Conservation (phyloP, 2,797 vertebrate species). For the Gymnocypris eckloni region DNA sequence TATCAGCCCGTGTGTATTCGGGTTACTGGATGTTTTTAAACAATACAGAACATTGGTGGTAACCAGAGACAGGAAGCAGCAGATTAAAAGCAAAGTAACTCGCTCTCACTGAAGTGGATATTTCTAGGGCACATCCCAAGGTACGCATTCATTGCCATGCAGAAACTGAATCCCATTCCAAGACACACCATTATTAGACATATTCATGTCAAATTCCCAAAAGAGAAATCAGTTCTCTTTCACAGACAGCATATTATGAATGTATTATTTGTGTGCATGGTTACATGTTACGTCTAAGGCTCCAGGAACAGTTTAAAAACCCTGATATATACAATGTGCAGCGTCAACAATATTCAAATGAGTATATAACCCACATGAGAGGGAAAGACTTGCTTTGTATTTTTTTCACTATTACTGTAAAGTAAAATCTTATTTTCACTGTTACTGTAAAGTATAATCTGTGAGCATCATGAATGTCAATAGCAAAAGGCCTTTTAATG, state of each 20-base stretch:
- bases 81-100: conserved; percentile 22
- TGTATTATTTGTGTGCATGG: not conserved
- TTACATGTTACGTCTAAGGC: not conserved
- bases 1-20: conserved; percentile 14
- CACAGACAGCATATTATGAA: not conserved
- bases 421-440: not conserved
- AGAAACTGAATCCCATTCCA: conserved; percentile 13
- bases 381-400: not conserved
- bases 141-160: not conserved
- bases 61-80: conserved; percentile 32
- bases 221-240: not conserved
- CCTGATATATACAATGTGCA: not conserved
- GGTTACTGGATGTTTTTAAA: conserved; percentile 39
- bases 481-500: no score
- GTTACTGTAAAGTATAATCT: not conserved
- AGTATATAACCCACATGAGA: not conserved
- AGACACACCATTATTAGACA: not conserved
- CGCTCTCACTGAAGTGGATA: conserved; percentile 24
- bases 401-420: not conserved
- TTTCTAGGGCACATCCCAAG: conserved; percentile 39
- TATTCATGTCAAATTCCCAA: conserved; percentile 5
- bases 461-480: not conserved
- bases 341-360: not conserved
- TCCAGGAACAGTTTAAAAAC: not conserved
- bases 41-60: conserved; percentile 14